These are phyloP conservation scores for Nematolebias whitei DNA, from an alignment of 2,113 vertebrate species.

Conservation along the genomic window DNA sequence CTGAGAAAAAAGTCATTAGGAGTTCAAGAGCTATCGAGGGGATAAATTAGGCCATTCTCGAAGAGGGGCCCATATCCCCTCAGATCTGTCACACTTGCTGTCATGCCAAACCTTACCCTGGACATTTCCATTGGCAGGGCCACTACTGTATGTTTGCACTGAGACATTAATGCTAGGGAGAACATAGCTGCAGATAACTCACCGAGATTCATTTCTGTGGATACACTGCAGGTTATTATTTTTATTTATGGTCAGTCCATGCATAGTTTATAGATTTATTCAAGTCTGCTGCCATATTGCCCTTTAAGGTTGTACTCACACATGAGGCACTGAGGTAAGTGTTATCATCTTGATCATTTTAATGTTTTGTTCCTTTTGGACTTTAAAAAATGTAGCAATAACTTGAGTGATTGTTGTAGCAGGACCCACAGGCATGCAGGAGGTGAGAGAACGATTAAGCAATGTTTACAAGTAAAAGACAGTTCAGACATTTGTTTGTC, in stretches of 20 bases:
- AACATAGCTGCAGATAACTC: conserved; percentile 33
- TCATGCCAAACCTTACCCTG: conserved; percentile 34
- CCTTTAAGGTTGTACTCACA: neutral
- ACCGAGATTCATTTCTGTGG: conserved; percentile 19
- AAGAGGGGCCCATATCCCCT: conserved; percentile 34
- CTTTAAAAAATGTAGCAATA: neutral
- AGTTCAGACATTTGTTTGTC: no score
- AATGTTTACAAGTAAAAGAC: no score
- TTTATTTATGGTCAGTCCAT: conserved; percentile 1
- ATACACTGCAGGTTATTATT: conserved; percentile 7
- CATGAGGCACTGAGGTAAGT: neutral
- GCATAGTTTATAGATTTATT: conserved; percentile 3
- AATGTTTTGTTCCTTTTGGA: neutral
- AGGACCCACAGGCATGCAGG: no score
- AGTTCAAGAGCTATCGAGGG: conserved; percentile 60
- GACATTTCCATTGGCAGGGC: conserved; percentile 49
- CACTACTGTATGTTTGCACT: conserved; percentile 8
- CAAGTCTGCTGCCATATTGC: neutral
- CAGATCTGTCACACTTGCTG: conserved; percentile 28
- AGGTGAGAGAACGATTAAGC: no score
- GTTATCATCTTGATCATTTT: neutral
- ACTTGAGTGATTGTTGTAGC: no score
- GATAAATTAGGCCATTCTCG: conserved; percentile 64
- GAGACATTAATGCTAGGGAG: conserved; percentile 22
- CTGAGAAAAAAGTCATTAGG: conserved; percentile 60